These are phyloP conservation scores for Crenichthys baileyi DNA, from an alignment of 2,797 vertebrate genomes.

Conservation along the genomic window DNA sequence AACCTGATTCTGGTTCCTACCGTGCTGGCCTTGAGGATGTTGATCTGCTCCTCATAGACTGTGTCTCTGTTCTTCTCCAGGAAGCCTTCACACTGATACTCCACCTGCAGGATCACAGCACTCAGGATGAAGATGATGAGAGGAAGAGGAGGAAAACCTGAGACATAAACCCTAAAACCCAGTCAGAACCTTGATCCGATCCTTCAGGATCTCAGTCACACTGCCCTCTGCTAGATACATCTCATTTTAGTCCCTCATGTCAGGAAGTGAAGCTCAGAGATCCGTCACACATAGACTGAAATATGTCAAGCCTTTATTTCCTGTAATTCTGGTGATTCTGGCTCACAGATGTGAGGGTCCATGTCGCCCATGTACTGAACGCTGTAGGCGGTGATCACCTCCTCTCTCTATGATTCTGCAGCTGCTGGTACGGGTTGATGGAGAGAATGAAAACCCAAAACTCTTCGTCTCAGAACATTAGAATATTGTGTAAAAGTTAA, in stretches of 20 bases:
- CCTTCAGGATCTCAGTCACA: neutral
- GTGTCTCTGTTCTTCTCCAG: conserved; percentile 98
- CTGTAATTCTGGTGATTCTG: neutral
- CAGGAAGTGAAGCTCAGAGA: neutral
- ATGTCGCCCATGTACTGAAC: conserved; percentile 97
- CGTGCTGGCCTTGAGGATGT: conserved; percentile 96
- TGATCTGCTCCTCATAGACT: conserved; percentile 96
- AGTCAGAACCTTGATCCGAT: neutral
- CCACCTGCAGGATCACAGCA: conserved; percentile 81
- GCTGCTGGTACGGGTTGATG: conserved; percentile 94
- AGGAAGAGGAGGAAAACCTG: neutral
- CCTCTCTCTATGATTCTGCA: conserved; percentile 96
- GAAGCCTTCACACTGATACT: conserved; percentile 94
- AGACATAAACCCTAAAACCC: neutral
- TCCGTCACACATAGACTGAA: neutral
- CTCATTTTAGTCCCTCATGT: too few relatives aligned
- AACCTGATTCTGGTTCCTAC: conserved; percentile 65
- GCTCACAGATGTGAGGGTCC: conserved; percentile 87
- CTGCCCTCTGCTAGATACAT: too few relatives aligned
- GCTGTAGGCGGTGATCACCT: conserved; percentile 95
- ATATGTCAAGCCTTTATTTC: too few relatives aligned
- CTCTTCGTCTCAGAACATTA: too few relatives aligned
- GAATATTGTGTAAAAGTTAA: too few relatives aligned
- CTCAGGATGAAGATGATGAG: neutral
- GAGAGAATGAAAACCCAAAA: conserved; percentile 37